Percentiles rank a stretch among this genome's conserved stretches.
phyloP scores from a whole-genome alignment of 2,113 vertebrate species.

The Pogonocichla stellata region DNA sequence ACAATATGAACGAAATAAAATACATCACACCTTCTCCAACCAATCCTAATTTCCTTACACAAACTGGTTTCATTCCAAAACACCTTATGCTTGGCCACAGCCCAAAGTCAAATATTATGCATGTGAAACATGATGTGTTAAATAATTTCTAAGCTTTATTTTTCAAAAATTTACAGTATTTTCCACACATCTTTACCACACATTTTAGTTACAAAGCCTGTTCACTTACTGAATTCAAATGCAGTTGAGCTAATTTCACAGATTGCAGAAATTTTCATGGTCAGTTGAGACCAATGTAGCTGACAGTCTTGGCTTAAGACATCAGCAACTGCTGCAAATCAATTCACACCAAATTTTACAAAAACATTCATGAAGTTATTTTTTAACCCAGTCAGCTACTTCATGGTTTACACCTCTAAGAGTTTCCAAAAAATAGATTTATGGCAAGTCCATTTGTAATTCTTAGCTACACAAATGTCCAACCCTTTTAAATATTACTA shows the following conservation, averaged over 20 bases:
- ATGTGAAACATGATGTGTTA: not conserved
- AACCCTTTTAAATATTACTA: not conserved
- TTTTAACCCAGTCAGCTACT: not conserved
- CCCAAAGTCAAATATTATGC: not conserved
- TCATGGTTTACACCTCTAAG: not conserved
- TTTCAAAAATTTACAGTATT: not conserved
- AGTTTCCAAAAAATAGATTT: not conserved
- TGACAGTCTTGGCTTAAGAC: not conserved
- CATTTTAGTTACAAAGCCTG: not conserved
- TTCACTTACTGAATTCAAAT: not conserved
- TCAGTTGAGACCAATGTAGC: not conserved
- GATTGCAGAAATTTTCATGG: not conserved
- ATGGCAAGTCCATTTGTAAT: not conserved
- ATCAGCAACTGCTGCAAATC: not conserved
- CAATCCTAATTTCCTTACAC: not conserved
- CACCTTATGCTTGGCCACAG: not conserved
- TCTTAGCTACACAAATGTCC: not conserved
- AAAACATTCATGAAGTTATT: not conserved
- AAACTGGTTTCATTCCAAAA: not conserved
- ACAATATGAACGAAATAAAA: not conserved
- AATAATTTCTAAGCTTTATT: not conserved
- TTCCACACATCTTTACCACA: not conserved
- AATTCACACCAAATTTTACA: not conserved
- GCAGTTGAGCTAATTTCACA: not conserved
- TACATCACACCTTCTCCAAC: not conserved